Evolutionary conservation across 2,797 vertebrate genomes (phyloP).

Genomic region (Epinephelus coioides): DNA sequence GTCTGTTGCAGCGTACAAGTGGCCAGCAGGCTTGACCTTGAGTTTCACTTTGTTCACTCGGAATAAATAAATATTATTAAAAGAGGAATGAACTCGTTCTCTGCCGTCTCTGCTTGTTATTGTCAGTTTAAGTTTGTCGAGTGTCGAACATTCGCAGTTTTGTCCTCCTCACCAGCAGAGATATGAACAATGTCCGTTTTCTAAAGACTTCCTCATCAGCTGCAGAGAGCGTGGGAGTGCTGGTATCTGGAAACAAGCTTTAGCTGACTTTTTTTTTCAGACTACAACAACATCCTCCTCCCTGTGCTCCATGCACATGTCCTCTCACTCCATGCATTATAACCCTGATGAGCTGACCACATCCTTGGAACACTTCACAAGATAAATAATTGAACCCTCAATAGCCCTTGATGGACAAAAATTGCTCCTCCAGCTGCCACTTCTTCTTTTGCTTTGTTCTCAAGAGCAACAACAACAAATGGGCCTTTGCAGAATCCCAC

Average conservation of each 20-base stretch:
- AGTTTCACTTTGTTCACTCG: conserved; percentile 25
- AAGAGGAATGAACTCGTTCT: conserved; percentile 38
- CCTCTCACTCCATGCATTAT: conserved; percentile 79
- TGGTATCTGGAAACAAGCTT: conserved; percentile 85
- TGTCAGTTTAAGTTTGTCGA: conserved; percentile 43
- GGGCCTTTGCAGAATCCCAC: conserved; percentile 77
- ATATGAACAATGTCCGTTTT: conserved; percentile 78
- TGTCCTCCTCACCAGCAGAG: conserved; percentile 71
- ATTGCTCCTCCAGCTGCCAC: conserved; percentile 85
- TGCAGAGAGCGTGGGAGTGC: conserved; percentile 82
- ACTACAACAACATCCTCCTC: conserved; percentile 82
- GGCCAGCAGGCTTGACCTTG: conserved; percentile 47
- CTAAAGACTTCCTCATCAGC: conserved; percentile 80
- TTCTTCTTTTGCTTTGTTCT: conserved; percentile 87
- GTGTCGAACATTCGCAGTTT: conserved; percentile 53
- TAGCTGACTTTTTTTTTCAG: conserved; percentile 75
- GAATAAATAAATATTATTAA: conserved; percentile 47
- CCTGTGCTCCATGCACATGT: conserved; percentile 74
- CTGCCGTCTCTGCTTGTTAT: conserved; percentile 23
- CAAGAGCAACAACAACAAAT: conserved; percentile 85
- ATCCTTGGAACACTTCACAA: conserved; percentile 86
- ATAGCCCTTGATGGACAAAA: conserved; percentile 86
- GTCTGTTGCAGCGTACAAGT: conserved; percentile 1
- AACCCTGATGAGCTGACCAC: conserved; percentile 85
- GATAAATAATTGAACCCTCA: conserved; percentile 87